Conservation (phyloP, 2,888 invertebrate genomes). For the Nemapogon koenigi region DNA sequence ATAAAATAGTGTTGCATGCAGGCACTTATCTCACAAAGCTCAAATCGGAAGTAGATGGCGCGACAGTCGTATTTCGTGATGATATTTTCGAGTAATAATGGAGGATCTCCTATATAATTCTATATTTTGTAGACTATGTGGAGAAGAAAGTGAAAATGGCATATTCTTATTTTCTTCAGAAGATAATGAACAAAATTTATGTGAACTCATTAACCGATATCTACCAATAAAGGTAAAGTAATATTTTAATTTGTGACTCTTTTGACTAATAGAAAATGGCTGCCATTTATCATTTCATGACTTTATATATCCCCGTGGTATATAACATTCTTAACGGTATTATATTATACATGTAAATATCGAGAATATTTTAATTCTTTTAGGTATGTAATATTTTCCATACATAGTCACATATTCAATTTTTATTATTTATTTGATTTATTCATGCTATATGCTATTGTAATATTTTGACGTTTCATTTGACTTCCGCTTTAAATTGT, state of each 20-base stretch:
- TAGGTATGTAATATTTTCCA: too few species aligned
- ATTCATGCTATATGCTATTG: too few species aligned
- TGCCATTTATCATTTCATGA: slow-evolving; percentile 29
- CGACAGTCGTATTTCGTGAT: slow-evolving; percentile 10
- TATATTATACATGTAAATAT: too few species aligned
- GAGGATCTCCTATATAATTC: slow-evolving; percentile 66
- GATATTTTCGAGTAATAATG: slow-evolving; percentile 13
- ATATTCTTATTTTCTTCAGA: slow-evolving; percentile 67
- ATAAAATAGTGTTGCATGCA: too few species aligned
- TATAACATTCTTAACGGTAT: too few species aligned
- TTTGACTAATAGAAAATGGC: slow-evolving; percentile 56
- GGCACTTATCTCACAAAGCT: slow-evolving; percentile 1
- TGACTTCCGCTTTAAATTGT: too few species aligned
- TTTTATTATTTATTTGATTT: too few species aligned
- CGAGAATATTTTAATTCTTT: too few species aligned
- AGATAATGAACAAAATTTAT: slow-evolving; percentile 67
- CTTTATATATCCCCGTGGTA: too few species aligned
- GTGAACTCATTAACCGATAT: slow-evolving; percentile 73
- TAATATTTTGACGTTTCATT: too few species aligned
- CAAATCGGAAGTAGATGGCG: slow-evolving; percentile 49
- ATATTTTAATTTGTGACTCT: slow-evolving; percentile 36
- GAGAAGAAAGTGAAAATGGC: slow-evolving; percentile 73
- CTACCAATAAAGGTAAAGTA: slow-evolving; percentile 75
- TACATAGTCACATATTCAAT: too few species aligned
- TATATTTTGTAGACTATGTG: slow-evolving; percentile 78